phyloP scores from a whole-genome alignment of 1,140 invertebrate species.

The Drosophila kikkawai region DNA sequence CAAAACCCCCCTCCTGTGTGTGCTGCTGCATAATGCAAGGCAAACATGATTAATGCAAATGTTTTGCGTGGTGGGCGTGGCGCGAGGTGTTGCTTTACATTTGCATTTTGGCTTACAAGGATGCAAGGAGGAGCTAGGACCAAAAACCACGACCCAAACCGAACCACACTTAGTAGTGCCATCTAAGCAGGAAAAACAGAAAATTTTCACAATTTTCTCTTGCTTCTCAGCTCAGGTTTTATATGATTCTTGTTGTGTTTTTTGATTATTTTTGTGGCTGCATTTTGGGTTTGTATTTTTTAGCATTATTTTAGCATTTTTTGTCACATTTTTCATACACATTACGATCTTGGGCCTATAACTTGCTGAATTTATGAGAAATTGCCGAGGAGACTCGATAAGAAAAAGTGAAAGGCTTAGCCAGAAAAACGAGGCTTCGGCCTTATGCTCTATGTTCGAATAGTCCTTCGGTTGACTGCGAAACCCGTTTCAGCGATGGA shows the following conservation, averaged over 20 bases:
- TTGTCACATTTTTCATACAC: conserved; percentile 68
- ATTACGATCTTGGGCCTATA: conserved; percentile 71
- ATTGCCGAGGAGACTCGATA: conserved; percentile 67
- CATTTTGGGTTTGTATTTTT: neutral
- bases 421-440: conserved; percentile 8
- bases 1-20: conserved; percentile 45
- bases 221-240: neutral
- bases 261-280: conserved; percentile 4
- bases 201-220: conserved; percentile 13
- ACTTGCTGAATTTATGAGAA: conserved; percentile 77
- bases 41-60: conserved; percentile 84
- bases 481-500: conserved; percentile 32
- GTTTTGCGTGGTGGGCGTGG: conserved; percentile 79
- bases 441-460: conserved; percentile 43
- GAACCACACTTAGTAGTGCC: conserved; percentile 77
- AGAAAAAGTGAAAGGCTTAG: conserved; percentile 77
- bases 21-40: conserved; percentile 80
- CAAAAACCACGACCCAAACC: conserved; percentile 42
- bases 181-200: conserved; percentile 56
- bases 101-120: conserved; percentile 78
- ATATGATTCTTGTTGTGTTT: neutral
- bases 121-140: conserved; percentile 35
- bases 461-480: conserved; percentile 39
- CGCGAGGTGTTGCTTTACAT: conserved; percentile 75
- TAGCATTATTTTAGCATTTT: neutral